These are phyloP conservation scores for Phocoena sinus DNA, from an alignment of 2,113 vertebrate genomes.

Conservation along the genomic window DNA sequence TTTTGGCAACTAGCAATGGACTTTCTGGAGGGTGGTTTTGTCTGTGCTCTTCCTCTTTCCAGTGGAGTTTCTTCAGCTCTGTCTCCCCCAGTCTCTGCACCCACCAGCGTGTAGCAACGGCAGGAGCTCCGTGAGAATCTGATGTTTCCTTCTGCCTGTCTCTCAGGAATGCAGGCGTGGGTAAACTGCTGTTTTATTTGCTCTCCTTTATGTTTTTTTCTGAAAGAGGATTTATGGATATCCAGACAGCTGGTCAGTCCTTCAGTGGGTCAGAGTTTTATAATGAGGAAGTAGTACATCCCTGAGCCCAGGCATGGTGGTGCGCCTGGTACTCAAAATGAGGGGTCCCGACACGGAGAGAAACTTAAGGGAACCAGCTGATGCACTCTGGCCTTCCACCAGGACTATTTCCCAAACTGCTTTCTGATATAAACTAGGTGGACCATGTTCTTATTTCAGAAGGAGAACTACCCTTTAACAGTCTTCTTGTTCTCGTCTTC, in stretches of 20 bases:
- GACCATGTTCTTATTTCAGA: background rate
- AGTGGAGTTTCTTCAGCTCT: background rate
- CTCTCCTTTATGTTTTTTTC: background rate
- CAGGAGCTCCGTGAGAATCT: background rate
- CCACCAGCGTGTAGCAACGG: background rate
- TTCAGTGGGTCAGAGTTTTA: fast-evolving
- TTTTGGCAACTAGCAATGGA: background rate
- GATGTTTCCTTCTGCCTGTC: background rate
- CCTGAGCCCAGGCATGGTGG: background rate
- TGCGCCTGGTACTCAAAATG: background rate
- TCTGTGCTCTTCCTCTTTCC: background rate
- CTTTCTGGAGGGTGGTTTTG: background rate
- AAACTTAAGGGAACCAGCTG: background rate
- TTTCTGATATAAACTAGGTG: background rate
- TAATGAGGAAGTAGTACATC: background rate
- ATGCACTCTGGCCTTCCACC: background rate
- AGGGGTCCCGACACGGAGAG: background rate
- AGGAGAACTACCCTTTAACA: background rate
- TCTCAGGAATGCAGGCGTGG: background rate
- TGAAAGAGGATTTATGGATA: background rate
- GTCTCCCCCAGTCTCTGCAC: fast-evolving
- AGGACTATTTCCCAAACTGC: background rate
- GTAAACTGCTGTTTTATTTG: background rate
- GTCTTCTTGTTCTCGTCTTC: background rate
- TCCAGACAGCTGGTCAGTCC: background rate